Evolutionary conservation across 1,140 invertebrate genomes (phyloP).

Genomic region (Chelonus insularis): DNA sequence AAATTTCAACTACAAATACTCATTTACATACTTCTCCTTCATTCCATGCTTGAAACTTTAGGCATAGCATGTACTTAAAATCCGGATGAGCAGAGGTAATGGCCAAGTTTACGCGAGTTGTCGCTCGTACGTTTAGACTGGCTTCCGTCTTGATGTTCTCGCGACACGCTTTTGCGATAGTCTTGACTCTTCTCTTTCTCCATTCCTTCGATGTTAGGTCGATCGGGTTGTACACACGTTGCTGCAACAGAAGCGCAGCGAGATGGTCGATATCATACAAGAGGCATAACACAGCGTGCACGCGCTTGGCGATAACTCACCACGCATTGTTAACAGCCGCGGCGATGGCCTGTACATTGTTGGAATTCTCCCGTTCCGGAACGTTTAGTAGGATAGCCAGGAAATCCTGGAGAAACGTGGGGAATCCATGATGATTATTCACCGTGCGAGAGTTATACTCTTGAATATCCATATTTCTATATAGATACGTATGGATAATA

Average conservation of each 20-base stretch:
- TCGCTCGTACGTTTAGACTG: slow-evolving; percentile 13
- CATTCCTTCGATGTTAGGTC: background rate
- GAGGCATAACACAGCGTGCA: slow-evolving; percentile 11
- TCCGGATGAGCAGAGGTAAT: background rate
- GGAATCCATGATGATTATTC: slow-evolving; percentile 30
- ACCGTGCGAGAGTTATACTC: slow-evolving; percentile 1
- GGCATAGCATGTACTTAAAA: no score
- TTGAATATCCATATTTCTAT: background rate
- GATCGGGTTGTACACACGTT: no score
- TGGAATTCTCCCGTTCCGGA: slow-evolving; percentile 29
- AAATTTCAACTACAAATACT: no score
- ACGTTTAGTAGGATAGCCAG: slow-evolving; percentile 26
- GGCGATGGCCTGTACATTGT: slow-evolving; percentile 30
- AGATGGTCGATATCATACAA: slow-evolving; percentile 19
- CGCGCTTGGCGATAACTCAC: slow-evolving; percentile 32
- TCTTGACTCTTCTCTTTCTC: background rate
- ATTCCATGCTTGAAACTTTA: no score
- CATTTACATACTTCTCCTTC: no score
- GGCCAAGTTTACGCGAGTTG: slow-evolving; percentile 22
- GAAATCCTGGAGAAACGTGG: slow-evolving; percentile 28
- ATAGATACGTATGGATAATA: slow-evolving; percentile 9
- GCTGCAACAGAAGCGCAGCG: background rate
- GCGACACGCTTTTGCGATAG: slow-evolving; percentile 15
- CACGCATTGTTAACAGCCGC: slow-evolving; percentile 31
- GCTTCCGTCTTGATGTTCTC: slow-evolving; percentile 19